Conservation (phyloP, 2,113 vertebrate genomes). For the Limanda limanda region DNA sequence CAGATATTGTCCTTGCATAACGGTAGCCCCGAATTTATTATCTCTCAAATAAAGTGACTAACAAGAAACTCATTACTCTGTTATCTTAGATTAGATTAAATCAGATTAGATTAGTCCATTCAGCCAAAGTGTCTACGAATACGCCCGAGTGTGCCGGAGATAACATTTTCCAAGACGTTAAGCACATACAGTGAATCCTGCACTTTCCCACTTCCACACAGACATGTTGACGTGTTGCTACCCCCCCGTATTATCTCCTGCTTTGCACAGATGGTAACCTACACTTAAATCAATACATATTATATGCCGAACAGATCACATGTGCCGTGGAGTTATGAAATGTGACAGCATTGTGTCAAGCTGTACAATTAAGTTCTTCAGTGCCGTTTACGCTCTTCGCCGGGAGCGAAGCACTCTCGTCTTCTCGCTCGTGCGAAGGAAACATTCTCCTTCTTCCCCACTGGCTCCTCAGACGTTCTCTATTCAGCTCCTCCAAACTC, state of each 20-base stretch:
- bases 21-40: conserved; percentile 17
- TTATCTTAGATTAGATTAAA: conserved; percentile 52
- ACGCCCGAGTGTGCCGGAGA: conserved; percentile 39
- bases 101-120: conserved; percentile 48
- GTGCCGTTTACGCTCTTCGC: conserved; percentile 38
- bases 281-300: conserved; percentile 39
- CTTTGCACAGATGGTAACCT: conserved; percentile 28
- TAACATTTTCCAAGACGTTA: conserved; percentile 37
- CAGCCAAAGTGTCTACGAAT: conserved; percentile 46
- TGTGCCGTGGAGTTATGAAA: conserved; percentile 18
- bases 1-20: conserved; percentile 25
- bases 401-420: conserved; percentile 35
- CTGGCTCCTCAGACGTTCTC: conserved; percentile 27
- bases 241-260: conserved; percentile 21
- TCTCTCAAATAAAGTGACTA: conserved; percentile 43
- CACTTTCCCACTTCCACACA: conserved; percentile 5
- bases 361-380: conserved; percentile 33
- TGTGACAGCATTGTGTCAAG: conserved; percentile 27
- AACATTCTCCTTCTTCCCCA: conserved; percentile 34
- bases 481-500: conserved; percentile 13
- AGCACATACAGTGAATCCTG: conserved; percentile 31
- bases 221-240: conserved; percentile 13
- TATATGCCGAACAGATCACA: conserved; percentile 1
- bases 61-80: conserved; percentile 44
- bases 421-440: conserved; percentile 8